Conservation (phyloP, 2,888 invertebrate species). For the Siphonodentalium dalli region DNA sequence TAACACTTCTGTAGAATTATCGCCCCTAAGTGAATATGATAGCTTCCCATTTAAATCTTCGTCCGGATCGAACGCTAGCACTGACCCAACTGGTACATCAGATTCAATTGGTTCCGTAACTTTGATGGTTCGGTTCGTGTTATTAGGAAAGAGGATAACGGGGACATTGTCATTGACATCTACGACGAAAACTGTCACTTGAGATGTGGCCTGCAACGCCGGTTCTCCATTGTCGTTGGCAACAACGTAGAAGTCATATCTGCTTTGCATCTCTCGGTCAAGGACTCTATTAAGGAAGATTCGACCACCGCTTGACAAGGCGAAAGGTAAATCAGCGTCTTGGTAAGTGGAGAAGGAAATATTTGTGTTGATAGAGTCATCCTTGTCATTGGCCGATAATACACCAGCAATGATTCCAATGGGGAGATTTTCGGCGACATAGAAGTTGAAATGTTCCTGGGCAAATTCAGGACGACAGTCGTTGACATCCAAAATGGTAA, state of each 20-base stretch:
- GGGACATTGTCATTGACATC: constrained; percentile 58
- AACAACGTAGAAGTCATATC: constrained; percentile 45
- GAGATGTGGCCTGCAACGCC: constrained; percentile 35
- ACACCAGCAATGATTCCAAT: constrained; percentile 88
- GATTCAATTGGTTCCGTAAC: constrained; percentile 35
- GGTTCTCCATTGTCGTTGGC: constrained; percentile 47
- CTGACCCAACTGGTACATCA: constrained; percentile 31
- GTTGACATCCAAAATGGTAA: constrained; percentile 92
- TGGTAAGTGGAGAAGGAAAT: constrained; percentile 22
- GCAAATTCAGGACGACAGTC: constrained; percentile 95
- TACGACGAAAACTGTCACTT: constrained; percentile 43
- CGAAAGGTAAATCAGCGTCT: constrained; percentile 36
- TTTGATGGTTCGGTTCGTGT: constrained; percentile 40
- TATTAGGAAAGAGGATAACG: constrained; percentile 40
- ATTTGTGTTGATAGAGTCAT: constrained; percentile 85
- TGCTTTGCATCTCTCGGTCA: constrained; percentile 39
- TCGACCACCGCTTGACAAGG: constrained; percentile 39
- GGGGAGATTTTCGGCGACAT: constrained; percentile 86
- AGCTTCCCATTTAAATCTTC: constrained; percentile 41
- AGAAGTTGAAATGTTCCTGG: constrained; percentile 87
- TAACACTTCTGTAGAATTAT: constrained; percentile 39
- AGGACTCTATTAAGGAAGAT: constrained; percentile 42
- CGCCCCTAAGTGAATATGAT: constrained; percentile 34
- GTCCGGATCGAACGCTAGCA: constrained; percentile 44
- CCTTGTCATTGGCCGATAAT: constrained; percentile 89